phyloP scores from a whole-genome alignment of 2,797 vertebrate genomes.

The Linurgus olivaceus region DNA sequence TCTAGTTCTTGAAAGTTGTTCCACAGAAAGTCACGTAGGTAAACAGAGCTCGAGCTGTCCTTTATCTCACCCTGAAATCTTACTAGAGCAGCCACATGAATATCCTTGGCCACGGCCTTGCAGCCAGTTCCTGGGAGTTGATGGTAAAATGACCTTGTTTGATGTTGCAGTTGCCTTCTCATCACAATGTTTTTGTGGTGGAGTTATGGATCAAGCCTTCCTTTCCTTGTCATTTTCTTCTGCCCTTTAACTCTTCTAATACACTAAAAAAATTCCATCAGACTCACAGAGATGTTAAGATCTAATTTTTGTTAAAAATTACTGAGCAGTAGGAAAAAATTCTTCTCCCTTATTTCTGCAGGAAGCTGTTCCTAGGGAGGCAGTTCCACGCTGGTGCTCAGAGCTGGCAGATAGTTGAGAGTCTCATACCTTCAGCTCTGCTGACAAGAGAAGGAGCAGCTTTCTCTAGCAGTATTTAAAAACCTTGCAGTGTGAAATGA shows the following conservation, averaged over 20 bases:
- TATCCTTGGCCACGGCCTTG: background rate
- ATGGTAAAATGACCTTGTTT: background rate
- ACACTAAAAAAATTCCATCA: rapidly evolving
- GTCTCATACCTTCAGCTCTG: background rate
- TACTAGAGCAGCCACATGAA: background rate
- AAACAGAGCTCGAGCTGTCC: background rate
- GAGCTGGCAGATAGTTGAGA: background rate
- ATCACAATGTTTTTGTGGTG: background rate
- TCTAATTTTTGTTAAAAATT: background rate
- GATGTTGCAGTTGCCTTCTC: background rate
- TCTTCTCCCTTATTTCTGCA: background rate
- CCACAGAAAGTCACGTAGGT: background rate
- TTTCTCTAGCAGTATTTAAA: background rate
- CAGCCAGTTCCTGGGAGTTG: background rate
- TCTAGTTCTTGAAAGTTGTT: background rate
- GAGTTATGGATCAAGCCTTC: background rate
- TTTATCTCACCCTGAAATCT: background rate
- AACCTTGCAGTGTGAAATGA: background rate
- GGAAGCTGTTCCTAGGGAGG: background rate
- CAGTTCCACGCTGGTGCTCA: background rate
- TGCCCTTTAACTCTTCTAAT: background rate
- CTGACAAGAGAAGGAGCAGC: background rate
- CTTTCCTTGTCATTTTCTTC: background rate
- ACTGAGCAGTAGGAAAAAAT: background rate
- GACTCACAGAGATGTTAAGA: background rate